Base-by-base conservation (phyloP, 2,113 vertebrate genomes). In the Butorides virescens region DNA sequence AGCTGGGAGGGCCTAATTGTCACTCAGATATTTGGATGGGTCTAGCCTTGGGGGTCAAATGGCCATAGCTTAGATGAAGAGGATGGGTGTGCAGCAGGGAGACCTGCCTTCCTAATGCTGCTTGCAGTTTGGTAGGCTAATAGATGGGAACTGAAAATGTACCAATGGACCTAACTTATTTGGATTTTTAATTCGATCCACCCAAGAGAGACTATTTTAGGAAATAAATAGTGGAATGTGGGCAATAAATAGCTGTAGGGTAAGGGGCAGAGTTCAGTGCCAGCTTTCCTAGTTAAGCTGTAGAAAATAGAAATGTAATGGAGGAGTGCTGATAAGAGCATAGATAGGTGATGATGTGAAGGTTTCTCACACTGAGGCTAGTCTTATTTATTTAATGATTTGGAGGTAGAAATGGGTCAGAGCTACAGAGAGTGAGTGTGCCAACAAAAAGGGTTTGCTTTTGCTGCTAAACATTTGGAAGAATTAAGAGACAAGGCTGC, bases 371-470 rank as follows among this genome's bases (percentile, higher is more conserved):
- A 2, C 76, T 36, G 86, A 56, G 72, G n/a, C 78, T 39, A 9
- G 75, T 56, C 47, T 85, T 94, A 77, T 96, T 90, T 97, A 7
- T 95, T n/a, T 82, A 82, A 89, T 79, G 92, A 79, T 76, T 62
- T 50, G 77, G 75, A 92, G 79, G 92, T 90, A 88, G 90, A 77
- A 86, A 55, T 29, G 70, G 86, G 72, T 71, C 90, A 81, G 79
- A 71, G 89, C 42, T 75, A 87, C 27, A 42, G 36, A 44, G 44
- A 25, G 50, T 1, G 1, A 42, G 5, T 1, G 2, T 29, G 70
- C 47, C 32, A 14, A 22, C 32, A 8, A 26, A 29, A 62, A 87
- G 36, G 49, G 50, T 42, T 21, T 71, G 58, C 66, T 80, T 49
- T 79, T 77, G 82, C 67, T 58, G 39, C 37, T 62, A 13, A 55